Base-by-base conservation (phyloP, 2,888 invertebrate species). In the Isoperla grammatica region DNA sequence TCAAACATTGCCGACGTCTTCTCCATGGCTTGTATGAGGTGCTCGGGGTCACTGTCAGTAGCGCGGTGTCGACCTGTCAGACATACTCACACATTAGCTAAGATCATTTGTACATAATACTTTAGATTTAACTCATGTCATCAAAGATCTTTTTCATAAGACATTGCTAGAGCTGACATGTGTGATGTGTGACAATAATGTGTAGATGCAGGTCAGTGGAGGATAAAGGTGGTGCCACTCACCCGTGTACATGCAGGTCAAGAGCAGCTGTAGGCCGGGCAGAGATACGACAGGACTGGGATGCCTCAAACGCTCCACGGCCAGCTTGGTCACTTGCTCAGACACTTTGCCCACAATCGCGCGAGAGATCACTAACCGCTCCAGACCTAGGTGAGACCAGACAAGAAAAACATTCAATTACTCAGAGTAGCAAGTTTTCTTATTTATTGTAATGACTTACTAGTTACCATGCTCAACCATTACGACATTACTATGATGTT, bases 1-100 rank as follows among this genome's bases (percentile, higher is more conserved):
- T 90, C 88, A 77, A 91, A 89, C 63, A 91, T 80, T 20, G 87
- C 84, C 56, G 89, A 86, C 54, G 88, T 83, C 73, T 88, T 83
- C 75, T 91, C 91, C 74, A 89, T 87, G 65, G 87, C 86, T 69
- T 85, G 83, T 65, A 90, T 85, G 64, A 90, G 79, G 67, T 85
- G 81, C 73, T 90, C 90, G 1, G 89, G 86, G 74, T 87, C 88
- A 61, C 78, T 78, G 68, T 79, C 78, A n/a, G 56, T 54, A 6
- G 19, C 58, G 12, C 23, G 43, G 11, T 59, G 37, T 2, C 13
- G 15, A 12, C 53, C 53, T 53, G 37, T 2, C 5, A 13, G n/a
- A 46, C 20, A 46, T n/a, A n/a, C n/a, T n/a, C n/a, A n/a, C n/a
- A n/a, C n/a, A n/a, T n/a, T n/a, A n/a, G n/a, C n/a, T n/a, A n/a